Base-by-base conservation (phyloP, 1,140 invertebrate genomes). In the Cydia splendana region DNA sequence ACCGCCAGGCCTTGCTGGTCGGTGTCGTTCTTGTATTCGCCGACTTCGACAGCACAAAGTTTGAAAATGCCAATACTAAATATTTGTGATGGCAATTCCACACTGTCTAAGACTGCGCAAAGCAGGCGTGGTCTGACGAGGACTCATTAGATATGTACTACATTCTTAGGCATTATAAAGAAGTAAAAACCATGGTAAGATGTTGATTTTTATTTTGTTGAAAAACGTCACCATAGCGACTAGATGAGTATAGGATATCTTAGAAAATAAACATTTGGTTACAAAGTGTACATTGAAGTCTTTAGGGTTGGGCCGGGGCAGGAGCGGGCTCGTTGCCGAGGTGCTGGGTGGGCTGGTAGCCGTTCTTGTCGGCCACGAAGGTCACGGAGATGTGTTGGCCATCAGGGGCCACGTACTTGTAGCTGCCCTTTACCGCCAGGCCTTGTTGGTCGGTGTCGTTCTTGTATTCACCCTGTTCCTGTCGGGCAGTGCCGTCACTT, bases 281-380 rank as follows among this genome's bases (percentile, higher is more conserved):
- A 51, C 76, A 48, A 73, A 73, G 15, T 12, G 18, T 74, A n/a
- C 15, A 7, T 34, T 69, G 7, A n/a, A 10, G n/a, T 15, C 48
- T 57, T 81, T 79, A 84, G n/a, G 78, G 75, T 79, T 87, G 67
- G 30, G 65, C 57, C 2, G 57, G 34, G 30, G 28, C 57, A 0
- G 57, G 81, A n/a, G 87, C 81, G 42, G 86, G 81, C 75, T 81
- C 18, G 53, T 81, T 80, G 3, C 80, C 84, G n/a, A 80, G 84
- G 13, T 84, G 82, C 81, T 91, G 89, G 13, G 82, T 84, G 42
- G 96, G 95, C 76, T 95, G 95, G 94, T 96, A 97, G 9, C 96
- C 96, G 76, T 96, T 96, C 87, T 97, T 96, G 86, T 96, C 96
- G 65, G 96, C 96, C 42, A 94, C 89, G 87, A 96, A 97, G 53